A percentile compares a stretch with the other conserved stretches of the same genome.
Evolutionary conservation across 2,797 vertebrate species (phyloP).

Genomic region (Ptychadena robeensis): DNA sequence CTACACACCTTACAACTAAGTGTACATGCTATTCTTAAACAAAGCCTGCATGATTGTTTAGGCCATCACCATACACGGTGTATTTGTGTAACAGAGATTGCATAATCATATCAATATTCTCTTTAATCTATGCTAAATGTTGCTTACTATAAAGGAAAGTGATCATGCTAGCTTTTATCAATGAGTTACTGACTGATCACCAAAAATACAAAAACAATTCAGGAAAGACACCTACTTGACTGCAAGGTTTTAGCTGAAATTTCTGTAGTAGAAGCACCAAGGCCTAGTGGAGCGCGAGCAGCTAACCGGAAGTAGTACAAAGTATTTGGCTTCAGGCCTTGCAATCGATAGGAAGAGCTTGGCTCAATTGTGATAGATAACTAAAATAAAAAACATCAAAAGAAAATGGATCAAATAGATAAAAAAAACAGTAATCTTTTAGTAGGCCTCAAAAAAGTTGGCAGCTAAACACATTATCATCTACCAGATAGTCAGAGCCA

Average conservation of each 20-base stretch:
- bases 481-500: too few relatives aligned
- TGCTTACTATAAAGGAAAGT: neutral
- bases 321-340: slow-evolving; percentile 95
- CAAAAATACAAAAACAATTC: slow-evolving; percentile 49
- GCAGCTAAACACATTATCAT: too few relatives aligned
- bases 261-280: slow-evolving; percentile 94
- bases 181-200: slow-evolving; percentile 3
- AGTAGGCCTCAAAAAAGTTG: too few relatives aligned
- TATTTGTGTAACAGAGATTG: too few relatives aligned
- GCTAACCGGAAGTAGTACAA: slow-evolving; percentile 94
- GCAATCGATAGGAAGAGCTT: slow-evolving; percentile 88
- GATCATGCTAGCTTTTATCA: neutral
- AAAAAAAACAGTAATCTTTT: neutral
- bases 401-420: neutral
- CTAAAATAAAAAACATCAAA: slow-evolving; percentile 72
- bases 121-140: too few relatives aligned
- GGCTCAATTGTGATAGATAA: slow-evolving; percentile 92
- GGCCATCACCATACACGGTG: too few relatives aligned
- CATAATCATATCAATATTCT: too few relatives aligned
- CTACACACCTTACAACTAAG: neutral
- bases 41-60: too few relatives aligned
- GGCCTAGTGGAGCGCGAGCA: slow-evolving; percentile 91
- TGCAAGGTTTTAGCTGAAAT: slow-evolving; percentile 97
- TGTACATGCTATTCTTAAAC: too few relatives aligned
- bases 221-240: slow-evolving; percentile 97